Base-by-base conservation (phyloP, 2,888 invertebrate species). In the Polydrusus pterygomalis region DNA sequence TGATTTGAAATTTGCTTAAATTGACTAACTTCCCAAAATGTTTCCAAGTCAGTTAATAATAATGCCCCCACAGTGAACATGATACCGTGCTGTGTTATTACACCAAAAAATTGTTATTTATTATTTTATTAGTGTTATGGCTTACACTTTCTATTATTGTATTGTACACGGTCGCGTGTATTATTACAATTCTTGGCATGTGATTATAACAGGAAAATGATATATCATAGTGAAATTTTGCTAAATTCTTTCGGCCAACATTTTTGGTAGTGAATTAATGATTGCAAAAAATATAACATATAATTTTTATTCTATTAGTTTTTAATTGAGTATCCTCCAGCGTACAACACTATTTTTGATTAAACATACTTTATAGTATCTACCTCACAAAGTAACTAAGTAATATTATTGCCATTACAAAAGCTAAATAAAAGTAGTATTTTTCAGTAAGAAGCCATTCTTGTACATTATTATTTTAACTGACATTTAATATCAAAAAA, bases 81-180 rank as follows among this genome's bases (percentile, higher is more conserved):
- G 49, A 70, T 51, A 62, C 60, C 62, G 18, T 62, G 62, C 51
- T 62, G 20, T 25, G 51, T 51, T 67, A 49, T 20, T 34, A 54
- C 38, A 11, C 15, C 20, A 54, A 67, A 67, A 49, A 67, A 65
- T 60, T 10, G 15, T 6, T 38, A 60, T 60, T 38, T 67, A 63
- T 45, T 51, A 43, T 45, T 69, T 69, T 69, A 70, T 62, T 70
- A 62, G 34, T 70, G 58, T 51, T 49, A 70, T 70, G 20, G 49
- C 60, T 60, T 51, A 60, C 70, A 70, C 70, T 70, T 70, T 70
- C 70, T 70, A 60, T 60, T 34, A 60, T 60, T 60, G 58, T 60
- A 40, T 38, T 60, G 58, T 38, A 60, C 58, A 60, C 58, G n/a
- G n/a, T n/a, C n/a, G 58, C 58, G 15, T 38, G 38, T 60, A 60